These are phyloP conservation scores for Sarcophaga rosellei DNA, from an alignment of 2,888 invertebrate species.

Conservation along the genomic window DNA sequence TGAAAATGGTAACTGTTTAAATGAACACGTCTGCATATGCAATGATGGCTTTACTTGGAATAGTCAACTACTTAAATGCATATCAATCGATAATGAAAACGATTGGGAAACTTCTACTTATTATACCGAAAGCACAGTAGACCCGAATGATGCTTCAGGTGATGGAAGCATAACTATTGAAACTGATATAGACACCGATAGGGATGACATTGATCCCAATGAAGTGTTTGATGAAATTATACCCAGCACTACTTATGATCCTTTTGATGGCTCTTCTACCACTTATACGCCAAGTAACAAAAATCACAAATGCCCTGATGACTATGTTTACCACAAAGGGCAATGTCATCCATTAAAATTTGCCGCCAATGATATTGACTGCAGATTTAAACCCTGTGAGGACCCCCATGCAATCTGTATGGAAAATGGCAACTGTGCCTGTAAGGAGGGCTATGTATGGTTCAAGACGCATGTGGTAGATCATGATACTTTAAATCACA, in stretches of 20 bases:
- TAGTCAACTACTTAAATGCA: constrained; percentile 62
- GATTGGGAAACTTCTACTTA: neutral
- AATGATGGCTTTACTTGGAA: constrained; percentile 70
- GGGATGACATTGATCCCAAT: constrained; percentile 46
- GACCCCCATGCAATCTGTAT: constrained; percentile 47
- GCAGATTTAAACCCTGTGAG: constrained; percentile 55
- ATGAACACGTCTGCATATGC: constrained; percentile 71
- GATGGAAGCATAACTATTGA: neutral
- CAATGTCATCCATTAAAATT: constrained; percentile 73
- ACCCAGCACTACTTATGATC: constrained; percentile 16
- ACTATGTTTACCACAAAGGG: constrained; percentile 72
- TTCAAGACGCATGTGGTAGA: constrained; percentile 9
- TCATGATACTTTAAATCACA: constrained; percentile 2
- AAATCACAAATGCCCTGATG: constrained; percentile 67
- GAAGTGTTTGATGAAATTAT: constrained; percentile 50
- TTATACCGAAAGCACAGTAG: neutral
- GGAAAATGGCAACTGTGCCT: constrained; percentile 61
- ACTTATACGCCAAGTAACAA: rapidly evolving
- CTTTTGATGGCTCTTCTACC: neutral
- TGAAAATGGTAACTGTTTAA: constrained; percentile 72
- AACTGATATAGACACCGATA: constrained; percentile 28
- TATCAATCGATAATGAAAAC: neutral
- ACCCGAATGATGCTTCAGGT: neutral
- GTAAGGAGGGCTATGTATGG: constrained; percentile 47
- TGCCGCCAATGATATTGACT: constrained; percentile 71